Conservation (phyloP, 1,140 invertebrate species). For the Papilio xuthus region DNA sequence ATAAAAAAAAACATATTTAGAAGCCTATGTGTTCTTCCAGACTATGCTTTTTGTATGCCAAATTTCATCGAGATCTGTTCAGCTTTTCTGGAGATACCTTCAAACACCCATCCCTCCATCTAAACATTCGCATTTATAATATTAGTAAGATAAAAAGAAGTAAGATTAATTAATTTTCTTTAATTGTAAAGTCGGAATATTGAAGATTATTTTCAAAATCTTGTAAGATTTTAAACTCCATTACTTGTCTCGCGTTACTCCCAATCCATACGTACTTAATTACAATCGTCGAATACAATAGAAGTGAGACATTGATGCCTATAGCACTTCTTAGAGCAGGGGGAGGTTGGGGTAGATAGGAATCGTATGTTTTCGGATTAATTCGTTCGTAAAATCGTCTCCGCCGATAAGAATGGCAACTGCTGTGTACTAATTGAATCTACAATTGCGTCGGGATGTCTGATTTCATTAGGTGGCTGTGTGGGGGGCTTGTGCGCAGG, state of each 20-base stretch:
- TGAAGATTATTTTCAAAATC: neutral
- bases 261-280: slow-evolving; percentile 66
- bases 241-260: slow-evolving; percentile 42
- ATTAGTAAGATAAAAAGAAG: too few relatives aligned
- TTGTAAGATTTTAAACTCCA: slow-evolving; percentile 47
- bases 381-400: slow-evolving; percentile 81
- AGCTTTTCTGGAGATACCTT: too few relatives aligned
- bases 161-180: too few relatives aligned
- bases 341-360: slow-evolving; percentile 69
- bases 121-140: too few relatives aligned
- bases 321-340: slow-evolving; percentile 56
- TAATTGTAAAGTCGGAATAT: too few relatives aligned
- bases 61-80: too few relatives aligned
- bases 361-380: slow-evolving; percentile 80
- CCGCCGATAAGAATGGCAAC: slow-evolving; percentile 79
- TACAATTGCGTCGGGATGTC: slow-evolving; percentile 78
- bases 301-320: slow-evolving; percentile 55
- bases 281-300: slow-evolving; percentile 75
- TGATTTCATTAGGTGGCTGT: slow-evolving; percentile 76
- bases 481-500: slow-evolving; percentile 48
- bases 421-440: slow-evolving; percentile 79
- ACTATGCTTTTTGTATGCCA: too few relatives aligned
- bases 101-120: too few relatives aligned
- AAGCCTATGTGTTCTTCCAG: too few relatives aligned
- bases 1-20: too few relatives aligned